phyloP scores from a whole-genome alignment of 2,113 vertebrate genomes.

The Poicephalus meyeri region DNA sequence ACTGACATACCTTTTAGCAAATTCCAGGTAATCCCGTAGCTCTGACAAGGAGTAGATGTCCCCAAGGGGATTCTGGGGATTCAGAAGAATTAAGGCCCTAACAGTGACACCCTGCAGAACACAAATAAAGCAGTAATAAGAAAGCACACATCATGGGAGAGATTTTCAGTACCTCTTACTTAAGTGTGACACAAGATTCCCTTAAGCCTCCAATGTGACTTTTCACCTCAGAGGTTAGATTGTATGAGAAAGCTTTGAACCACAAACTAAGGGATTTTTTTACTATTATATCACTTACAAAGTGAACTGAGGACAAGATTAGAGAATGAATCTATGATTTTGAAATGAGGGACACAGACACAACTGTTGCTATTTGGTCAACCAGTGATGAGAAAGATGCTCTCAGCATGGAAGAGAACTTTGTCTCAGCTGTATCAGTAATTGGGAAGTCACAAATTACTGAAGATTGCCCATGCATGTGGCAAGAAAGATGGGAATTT shows the following conservation, averaged over 20 bases:
- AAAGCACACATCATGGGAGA: not conserved
- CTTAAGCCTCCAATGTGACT: not conserved
- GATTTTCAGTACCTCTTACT: not conserved
- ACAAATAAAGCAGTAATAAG: not conserved
- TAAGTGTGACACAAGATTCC: not conserved
- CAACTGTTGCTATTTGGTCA: not conserved
- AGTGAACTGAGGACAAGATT: not conserved
- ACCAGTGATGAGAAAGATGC: not conserved
- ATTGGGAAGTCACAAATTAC: not conserved
- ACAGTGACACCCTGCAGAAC: conserved; percentile 83
- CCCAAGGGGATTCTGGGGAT: conserved; percentile 95
- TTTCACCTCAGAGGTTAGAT: not conserved
- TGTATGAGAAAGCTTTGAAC: not conserved
- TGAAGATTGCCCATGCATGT: not conserved
- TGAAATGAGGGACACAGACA: not conserved
- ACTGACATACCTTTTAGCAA: conserved; percentile 88
- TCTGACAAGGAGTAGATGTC: conserved; percentile 87
- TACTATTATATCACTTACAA: not conserved
- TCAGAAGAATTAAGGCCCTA: conserved; percentile 89
- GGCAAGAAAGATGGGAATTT: not conserved
- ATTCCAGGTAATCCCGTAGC: conserved; percentile 87
- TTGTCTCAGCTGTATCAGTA: not conserved
- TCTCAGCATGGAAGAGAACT: not conserved
- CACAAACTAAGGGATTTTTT: not conserved
- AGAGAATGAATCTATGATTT: not conserved